Evolutionary conservation across 2,797 vertebrate genomes (phyloP).

Genomic region (Nannoperca obscura): DNA sequence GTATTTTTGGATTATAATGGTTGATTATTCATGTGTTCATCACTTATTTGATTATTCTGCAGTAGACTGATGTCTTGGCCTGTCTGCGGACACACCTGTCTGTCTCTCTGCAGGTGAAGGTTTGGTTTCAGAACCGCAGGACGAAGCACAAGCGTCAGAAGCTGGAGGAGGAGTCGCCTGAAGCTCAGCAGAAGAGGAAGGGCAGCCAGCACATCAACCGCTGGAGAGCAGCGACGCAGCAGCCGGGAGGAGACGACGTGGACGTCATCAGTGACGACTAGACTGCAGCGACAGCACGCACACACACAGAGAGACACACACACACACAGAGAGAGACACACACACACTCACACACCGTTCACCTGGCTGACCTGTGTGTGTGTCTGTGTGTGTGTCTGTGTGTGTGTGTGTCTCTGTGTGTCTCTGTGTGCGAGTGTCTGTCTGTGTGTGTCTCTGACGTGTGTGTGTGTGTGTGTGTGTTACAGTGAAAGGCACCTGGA

Average conservation of each 20-base stretch:
- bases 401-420: no score
- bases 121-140: slow-evolving; percentile 89
- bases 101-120: slow-evolving; percentile 81
- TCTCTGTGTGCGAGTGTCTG: no score
- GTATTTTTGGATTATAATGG: no score
- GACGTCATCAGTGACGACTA: slow-evolving; percentile 89
- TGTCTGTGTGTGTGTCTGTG: no score
- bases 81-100: not conserved
- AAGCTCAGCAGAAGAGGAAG: slow-evolving; percentile 88
- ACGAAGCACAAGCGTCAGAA: slow-evolving; percentile 92
- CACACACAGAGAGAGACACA: no score
- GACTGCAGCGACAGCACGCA: slow-evolving; percentile 31
- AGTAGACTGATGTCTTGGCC: no score
- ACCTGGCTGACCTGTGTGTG: no score
- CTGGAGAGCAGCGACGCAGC: slow-evolving; percentile 88
- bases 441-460: slow-evolving; percentile 1
- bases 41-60: no score
- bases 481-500: slow-evolving; percentile 56
- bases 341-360: no score
- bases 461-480: slow-evolving; percentile 27
- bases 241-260: slow-evolving; percentile 84
- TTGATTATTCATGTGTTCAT: no score
- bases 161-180: slow-evolving; percentile 89
- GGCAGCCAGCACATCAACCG: slow-evolving; percentile 88
- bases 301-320: slow-evolving; percentile 8